Evolutionary conservation across 2,797 vertebrate genomes (phyloP).

Genomic region (Enteromius viviparus): DNA sequence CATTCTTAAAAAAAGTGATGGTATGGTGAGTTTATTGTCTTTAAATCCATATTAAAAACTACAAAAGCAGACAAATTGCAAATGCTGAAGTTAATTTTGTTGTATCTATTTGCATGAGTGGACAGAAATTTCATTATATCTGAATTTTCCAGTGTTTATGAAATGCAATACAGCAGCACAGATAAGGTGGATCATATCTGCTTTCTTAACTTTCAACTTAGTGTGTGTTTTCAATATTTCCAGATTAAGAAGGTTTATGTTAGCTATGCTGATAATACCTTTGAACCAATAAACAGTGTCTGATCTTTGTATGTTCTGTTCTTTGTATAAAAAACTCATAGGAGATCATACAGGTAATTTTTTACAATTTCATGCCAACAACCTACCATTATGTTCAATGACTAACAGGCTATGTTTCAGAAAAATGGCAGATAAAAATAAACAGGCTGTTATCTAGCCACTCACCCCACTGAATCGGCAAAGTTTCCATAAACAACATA

Average conservation of each 20-base stretch:
- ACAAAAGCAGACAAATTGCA: background rate
- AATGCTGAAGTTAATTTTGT: background rate
- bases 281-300: background rate
- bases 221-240: background rate
- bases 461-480: background rate
- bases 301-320: background rate
- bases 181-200: constrained; percentile 1
- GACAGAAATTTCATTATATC: background rate
- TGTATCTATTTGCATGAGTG: background rate
- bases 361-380: background rate
- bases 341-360: background rate
- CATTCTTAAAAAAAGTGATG: background rate
- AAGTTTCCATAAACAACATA: constrained; percentile 16
- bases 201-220: constrained; percentile 1
- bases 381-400: background rate
- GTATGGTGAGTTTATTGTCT: background rate
- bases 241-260: constrained; percentile 20
- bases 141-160: constrained; percentile 16
- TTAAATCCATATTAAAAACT: background rate
- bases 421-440: constrained; percentile 1
- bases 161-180: background rate
- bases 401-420: constrained; percentile 9
- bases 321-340: background rate
- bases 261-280: constrained; percentile 16
- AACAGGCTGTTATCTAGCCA: background rate